phyloP scores from a whole-genome alignment of 1,140 invertebrate genomes.

The Mesaphorura yosii region DNA sequence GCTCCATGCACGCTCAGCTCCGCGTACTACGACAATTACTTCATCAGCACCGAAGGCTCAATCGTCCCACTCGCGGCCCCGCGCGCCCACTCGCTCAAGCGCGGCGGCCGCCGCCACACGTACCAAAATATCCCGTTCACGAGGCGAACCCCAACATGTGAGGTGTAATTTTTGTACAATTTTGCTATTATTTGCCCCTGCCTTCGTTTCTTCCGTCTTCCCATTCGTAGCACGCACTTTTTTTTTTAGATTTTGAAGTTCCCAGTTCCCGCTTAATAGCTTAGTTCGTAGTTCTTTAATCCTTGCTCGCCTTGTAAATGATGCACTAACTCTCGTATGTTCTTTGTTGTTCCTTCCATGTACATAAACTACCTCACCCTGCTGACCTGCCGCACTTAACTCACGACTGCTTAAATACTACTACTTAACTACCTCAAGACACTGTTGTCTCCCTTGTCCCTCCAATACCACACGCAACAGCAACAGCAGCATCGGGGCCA shows the following conservation, averaged over 20 bases:
- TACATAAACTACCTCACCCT: too few species aligned
- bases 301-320: too few species aligned
- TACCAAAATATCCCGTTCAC: conserved; percentile 36
- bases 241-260: too few species aligned
- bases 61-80: conserved; percentile 30
- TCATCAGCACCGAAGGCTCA: too few species aligned
- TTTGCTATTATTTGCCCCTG: conserved; percentile 9
- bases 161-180: conserved; percentile 22
- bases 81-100: conserved; percentile 30
- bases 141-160: conserved; percentile 28
- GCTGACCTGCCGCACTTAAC: too few species aligned
- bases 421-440: conserved; percentile 25
- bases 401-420: too few species aligned
- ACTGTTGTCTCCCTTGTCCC: conserved; percentile 31
- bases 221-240: too few species aligned
- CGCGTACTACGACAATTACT: not conserved
- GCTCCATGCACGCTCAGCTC: not conserved
- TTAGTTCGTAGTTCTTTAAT: too few species aligned
- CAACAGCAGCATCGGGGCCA: not conserved
- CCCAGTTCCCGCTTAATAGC: too few species aligned
- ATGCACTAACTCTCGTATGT: too few species aligned
- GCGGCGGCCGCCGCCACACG: conserved; percentile 28
- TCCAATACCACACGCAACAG: conserved; percentile 28
- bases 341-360: too few species aligned
- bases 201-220: not conserved